These are phyloP conservation scores for Palythoa grandiflora DNA, from an alignment of 92 coral and sea anemone genomes.

Conservation along the genomic window DNA sequence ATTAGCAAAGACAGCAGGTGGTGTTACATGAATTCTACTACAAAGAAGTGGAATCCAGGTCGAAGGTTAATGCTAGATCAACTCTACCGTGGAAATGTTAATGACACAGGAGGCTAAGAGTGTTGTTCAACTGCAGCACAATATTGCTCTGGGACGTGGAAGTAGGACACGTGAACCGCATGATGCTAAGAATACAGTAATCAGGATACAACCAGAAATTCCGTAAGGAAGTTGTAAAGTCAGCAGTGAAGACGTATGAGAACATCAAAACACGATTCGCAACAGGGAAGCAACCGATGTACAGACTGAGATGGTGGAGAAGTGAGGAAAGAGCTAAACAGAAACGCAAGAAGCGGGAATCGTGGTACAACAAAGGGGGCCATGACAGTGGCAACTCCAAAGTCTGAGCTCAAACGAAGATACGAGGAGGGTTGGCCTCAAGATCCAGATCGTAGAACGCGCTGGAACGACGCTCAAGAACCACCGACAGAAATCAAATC, in stretches of 20 bases:
- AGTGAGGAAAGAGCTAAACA: not conserved
- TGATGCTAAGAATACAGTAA: conserved; percentile 40
- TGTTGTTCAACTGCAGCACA: conserved; percentile 38
- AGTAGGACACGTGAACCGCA: conserved; percentile 18
- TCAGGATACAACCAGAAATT: conserved; percentile 42
- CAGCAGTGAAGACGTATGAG: conserved; percentile 36
- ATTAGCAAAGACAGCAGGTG: not conserved
- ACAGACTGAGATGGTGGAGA: not conserved
- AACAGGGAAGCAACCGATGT: not conserved
- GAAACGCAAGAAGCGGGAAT: not conserved
- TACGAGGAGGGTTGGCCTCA: not conserved
- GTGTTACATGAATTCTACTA: conserved; percentile 39
- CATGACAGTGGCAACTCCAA: not conserved
- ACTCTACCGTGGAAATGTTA: conserved; percentile 43
- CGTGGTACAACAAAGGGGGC: not conserved
- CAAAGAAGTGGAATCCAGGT: conserved; percentile 35
- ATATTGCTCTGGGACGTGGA: conserved; percentile 19
- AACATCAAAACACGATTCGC: not conserved
- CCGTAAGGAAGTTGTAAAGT: conserved; percentile 34
- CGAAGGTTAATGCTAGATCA: no score
- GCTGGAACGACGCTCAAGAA: not conserved
- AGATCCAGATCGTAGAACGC: not conserved
- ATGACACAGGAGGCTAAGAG: not conserved
- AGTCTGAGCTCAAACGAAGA: not conserved
- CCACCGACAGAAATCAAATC: not conserved